phyloP scores from a whole-genome alignment of 2,888 invertebrate species.

The Stenodera caucasica region DNA sequence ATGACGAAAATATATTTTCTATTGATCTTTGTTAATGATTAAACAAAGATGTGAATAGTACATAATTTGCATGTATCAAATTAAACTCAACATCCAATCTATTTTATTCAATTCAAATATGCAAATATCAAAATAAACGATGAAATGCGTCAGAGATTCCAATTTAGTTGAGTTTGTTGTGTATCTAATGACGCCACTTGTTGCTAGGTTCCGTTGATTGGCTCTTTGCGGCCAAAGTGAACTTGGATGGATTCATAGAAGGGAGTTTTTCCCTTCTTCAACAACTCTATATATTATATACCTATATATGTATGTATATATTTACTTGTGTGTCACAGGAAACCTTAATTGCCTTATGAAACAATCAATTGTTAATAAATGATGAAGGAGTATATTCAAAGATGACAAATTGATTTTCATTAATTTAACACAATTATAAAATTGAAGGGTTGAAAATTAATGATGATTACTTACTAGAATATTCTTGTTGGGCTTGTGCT shows the following conservation, averaged over 20 bases:
- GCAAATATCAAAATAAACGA: constrained; percentile 16
- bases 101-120: neutral
- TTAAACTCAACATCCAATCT: neutral
- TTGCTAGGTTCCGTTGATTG: constrained; percentile 32
- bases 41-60: neutral
- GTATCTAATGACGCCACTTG: constrained; percentile 44
- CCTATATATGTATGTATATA: too few species aligned
- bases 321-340: neutral
- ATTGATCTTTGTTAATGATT: neutral
- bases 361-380: neutral
- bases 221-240: neutral
- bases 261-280: neutral
- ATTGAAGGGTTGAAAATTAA: too few species aligned
- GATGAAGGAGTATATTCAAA: neutral
- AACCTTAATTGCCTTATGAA: neutral
- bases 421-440: too few species aligned
- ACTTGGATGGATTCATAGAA: constrained; percentile 3
- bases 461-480: constrained; percentile 60
- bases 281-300: neutral
- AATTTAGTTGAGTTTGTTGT: constrained; percentile 42
- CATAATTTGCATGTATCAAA: neutral
- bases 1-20: neutral
- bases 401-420: too few species aligned
- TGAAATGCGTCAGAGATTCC: constrained; percentile 31
- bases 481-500: constrained; percentile 62